These are phyloP conservation scores for Numenius phaeopus DNA, from an alignment of 2,797 vertebrate species.

Conservation along the genomic window DNA sequence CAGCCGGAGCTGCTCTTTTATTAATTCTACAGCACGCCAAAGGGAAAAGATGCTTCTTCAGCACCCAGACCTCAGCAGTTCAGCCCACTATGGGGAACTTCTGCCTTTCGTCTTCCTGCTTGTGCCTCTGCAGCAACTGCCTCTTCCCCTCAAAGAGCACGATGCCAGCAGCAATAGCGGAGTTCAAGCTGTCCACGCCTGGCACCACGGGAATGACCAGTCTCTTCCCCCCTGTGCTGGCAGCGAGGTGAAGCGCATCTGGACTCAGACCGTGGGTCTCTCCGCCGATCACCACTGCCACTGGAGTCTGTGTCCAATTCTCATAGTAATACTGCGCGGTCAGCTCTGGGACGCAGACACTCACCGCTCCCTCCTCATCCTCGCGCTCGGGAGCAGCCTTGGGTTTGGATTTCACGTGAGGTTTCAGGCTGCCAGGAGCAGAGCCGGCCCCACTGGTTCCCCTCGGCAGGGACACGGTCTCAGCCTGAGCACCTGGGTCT, in stretches of 20 bases:
- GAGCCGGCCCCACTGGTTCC: neutral
- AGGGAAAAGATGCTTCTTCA: neutral
- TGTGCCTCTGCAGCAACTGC: constrained; percentile 74
- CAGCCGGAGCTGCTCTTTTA: constrained; percentile 7
- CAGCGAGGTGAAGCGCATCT: constrained; percentile 83
- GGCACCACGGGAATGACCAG: constrained; percentile 88
- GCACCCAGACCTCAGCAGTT: neutral
- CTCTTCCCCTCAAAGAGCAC: constrained; percentile 93
- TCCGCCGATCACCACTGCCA: constrained; percentile 89
- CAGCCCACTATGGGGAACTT: neutral
- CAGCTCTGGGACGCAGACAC: constrained; percentile 68
- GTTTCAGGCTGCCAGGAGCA: neutral
- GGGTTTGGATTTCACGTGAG: neutral
- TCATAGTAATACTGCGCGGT: constrained; percentile 81
- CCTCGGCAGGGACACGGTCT: accelerated
- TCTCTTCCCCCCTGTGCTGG: constrained; percentile 81
- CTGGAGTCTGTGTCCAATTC: constrained; percentile 83
- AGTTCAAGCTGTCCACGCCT: constrained; percentile 90
- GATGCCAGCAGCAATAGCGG: constrained; percentile 90
- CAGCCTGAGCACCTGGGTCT: neutral
- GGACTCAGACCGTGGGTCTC: constrained; percentile 89
- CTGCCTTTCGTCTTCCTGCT: neutral
- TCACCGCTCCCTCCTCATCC: constrained; percentile 11
- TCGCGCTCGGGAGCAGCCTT: neutral
- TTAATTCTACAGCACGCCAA: neutral